Base-by-base conservation (phyloP, 2,888 invertebrate species). In the Prenolepis imparis region DNA sequence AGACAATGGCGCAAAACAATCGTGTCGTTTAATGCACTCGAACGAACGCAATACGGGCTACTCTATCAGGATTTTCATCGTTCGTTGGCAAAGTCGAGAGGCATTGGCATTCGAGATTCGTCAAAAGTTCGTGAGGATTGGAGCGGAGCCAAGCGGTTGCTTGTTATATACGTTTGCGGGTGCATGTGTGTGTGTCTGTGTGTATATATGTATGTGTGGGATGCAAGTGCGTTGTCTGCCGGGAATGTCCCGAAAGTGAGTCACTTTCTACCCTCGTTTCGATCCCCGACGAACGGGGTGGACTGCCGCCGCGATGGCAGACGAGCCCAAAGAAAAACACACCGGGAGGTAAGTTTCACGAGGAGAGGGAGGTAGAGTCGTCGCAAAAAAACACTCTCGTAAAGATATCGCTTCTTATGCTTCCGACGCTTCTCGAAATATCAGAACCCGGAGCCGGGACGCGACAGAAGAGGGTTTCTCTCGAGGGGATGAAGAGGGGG, bases 321-420 rank as follows among this genome's bases (percentile, higher is more conserved):
- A 82, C 70, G 75, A 82, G 83, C 77, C 59, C 36, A 78, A 88
- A 87, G 84, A 84, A 88, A 88, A 89, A 89, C 87, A 87, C 70
- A 80, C 70, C 70, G 83, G 41, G 81, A 68, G 81, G 82, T 48
- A 80, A 85, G 82, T 83, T 84, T 66, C 81, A 74, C 67, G 82
- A 52, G 67, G 28, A 24, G 63, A 24, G 52, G 39, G 64, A 39
- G 61, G 48, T 39, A 72, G 55, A 67, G 28, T 44, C 52, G 63
- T 32, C 52, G 67, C 68, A 61, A 83, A 73, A 66, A 84, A 66
- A 59, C 84, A 80, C 72, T 82, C 84, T 80, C 85, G 82, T 88
- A 88, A 89, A 89, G 89, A 89, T 89, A 87, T 86, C 89, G 87
- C 84, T 85, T 88, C 83, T 89, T 89, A 82, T 75, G 80, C 80